A percentile compares a stretch with the other conserved stretches of the same genome.
These are phyloP conservation scores for Sebastolobus alascanus DNA, from an alignment of 2,797 vertebrate genomes.

Conservation along the genomic window DNA sequence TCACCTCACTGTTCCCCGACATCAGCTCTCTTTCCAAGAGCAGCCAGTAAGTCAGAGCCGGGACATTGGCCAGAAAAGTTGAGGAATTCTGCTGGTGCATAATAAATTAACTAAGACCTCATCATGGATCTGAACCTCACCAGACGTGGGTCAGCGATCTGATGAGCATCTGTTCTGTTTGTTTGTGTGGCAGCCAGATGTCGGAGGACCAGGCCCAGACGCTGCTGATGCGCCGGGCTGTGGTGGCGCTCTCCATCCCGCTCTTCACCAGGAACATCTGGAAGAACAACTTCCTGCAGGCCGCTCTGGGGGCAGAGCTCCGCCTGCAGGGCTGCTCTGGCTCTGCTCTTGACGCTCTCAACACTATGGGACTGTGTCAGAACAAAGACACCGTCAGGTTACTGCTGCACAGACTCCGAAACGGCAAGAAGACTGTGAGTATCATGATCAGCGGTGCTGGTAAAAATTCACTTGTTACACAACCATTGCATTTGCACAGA, in stretches of 20 bases:
- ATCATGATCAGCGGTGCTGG: neutral
- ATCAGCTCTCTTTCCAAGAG: conserved; percentile 64
- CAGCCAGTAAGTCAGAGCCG: conserved; percentile 65
- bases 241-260: conserved; percentile 76
- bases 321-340: conserved; percentile 75
- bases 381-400: conserved; percentile 79
- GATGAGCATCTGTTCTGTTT: neutral
- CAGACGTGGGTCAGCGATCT: neutral
- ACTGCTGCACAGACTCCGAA: conserved; percentile 66
- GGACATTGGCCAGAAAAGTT: neutral
- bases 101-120: neutral
- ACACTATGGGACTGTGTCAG: conserved; percentile 79
- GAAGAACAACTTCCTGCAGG: conserved; percentile 81
- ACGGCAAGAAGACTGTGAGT: conserved; percentile 63
- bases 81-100: neutral
- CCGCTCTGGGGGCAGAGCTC: conserved; percentile 75
- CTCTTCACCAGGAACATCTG: conserved; percentile 82
- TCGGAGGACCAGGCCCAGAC: conserved; percentile 72
- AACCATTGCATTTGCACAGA: neutral
- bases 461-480: neutral
- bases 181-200: conserved; percentile 57
- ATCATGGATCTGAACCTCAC: neutral
- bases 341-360: conserved; percentile 72
- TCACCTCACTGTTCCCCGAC: conserved; percentile 75
- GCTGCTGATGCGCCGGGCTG: conserved; percentile 69